Evolutionary conservation across 2,113 vertebrate species (phyloP).

Genomic region (Maccullochella peelii): DNA sequence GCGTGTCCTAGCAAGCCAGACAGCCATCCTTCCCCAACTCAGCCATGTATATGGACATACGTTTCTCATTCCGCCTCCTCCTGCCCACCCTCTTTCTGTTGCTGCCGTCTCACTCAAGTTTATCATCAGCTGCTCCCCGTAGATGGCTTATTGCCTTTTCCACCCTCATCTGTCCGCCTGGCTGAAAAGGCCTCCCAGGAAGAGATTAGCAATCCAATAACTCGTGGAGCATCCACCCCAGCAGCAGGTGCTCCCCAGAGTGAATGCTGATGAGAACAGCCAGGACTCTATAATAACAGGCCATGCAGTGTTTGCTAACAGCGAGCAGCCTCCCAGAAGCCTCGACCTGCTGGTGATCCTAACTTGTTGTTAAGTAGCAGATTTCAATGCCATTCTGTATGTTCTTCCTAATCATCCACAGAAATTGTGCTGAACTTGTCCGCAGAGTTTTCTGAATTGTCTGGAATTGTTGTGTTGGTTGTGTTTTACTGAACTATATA

Average conservation of each 20-base stretch:
- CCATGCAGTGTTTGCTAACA: slow-evolving; percentile 50
- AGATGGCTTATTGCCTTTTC: slow-evolving; percentile 78
- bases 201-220: slow-evolving; percentile 84
- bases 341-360: slow-evolving; percentile 5
- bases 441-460: neutral
- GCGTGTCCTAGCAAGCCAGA: slow-evolving; percentile 44
- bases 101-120: slow-evolving; percentile 59
- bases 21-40: slow-evolving; percentile 17
- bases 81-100: neutral
- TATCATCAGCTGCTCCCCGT: slow-evolving; percentile 69
- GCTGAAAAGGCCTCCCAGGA: slow-evolving; percentile 81
- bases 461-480: neutral
- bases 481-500: neutral
- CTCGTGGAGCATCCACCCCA: slow-evolving; percentile 69
- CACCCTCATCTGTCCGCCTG: slow-evolving; percentile 65
- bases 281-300: slow-evolving; percentile 64
- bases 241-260: slow-evolving; percentile 72
- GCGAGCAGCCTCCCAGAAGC: slow-evolving; percentile 19
- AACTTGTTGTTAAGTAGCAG: slow-evolving; percentile 21
- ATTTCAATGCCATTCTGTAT: neutral
- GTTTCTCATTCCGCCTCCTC: slow-evolving; percentile 6
- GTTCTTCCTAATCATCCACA: neutral
- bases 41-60: slow-evolving; percentile 31
- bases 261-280: slow-evolving; percentile 77
- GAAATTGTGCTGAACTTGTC: neutral